Base-by-base conservation (phyloP, 2,888 invertebrate genomes). In the Zaprionus obscuricornis region DNA sequence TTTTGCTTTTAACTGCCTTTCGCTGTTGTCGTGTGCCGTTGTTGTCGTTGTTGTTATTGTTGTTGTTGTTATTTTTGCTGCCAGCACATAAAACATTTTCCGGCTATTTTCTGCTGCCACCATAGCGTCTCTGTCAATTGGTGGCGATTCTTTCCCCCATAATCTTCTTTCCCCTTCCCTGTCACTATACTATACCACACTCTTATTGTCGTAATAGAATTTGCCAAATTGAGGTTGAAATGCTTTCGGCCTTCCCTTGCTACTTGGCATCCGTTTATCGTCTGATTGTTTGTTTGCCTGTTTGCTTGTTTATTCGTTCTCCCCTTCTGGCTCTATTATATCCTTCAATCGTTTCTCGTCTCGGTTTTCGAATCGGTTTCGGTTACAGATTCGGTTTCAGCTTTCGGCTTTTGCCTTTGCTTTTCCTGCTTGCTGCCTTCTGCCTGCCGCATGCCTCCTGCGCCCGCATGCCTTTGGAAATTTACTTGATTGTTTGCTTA, bases 161-260 rank as follows among this genome's bases (percentile, higher is more conserved):
- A n/a, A n/a, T 50, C 36, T 50, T 26, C 49, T 40, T 62, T 37
- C 46, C 55, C 49, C 62, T 26, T 57, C 29, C n/a, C n/a, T n/a
- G n/a, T n/a, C n/a, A n/a, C n/a, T n/a, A n/a, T n/a, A n/a, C n/a
- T n/a, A n/a, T n/a, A 55, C 66, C 57, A 39, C 60, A 49, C 74
- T 73, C 74, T 76, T 86, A 84, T 85, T 86, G 85, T 82, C 72
- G 85, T 88, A 88, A 87, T 87, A 87, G 85, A 88, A 88, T 88
- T 88, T 87, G 86, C 76, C 88, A 85, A 88, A 88, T 88, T 88
- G 88, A 88, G 88, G 87, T 87, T 88, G 86, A 88, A 88, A 87
- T 86, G 64, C 85, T 75, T 76, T 66, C 58, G 62, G 63, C 60
- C 64, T 60, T 51, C 59, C 40, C 20, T 59, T 58, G 54, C 54